Base-by-base conservation (phyloP, 2,113 vertebrate species). In the Aptenodytes forsteri region DNA sequence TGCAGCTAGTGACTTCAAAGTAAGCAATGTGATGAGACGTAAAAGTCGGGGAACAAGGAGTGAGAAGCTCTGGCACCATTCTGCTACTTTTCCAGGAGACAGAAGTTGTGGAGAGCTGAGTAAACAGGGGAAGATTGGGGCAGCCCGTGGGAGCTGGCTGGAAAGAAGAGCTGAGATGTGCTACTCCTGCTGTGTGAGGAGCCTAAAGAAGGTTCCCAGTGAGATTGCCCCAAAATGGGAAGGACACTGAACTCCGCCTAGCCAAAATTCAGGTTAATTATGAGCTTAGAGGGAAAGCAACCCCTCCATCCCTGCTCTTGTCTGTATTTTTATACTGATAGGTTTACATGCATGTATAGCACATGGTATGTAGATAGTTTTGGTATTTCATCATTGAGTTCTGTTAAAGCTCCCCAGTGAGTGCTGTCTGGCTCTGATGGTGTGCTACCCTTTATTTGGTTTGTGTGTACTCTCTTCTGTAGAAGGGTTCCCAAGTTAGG, bases 331-430 rank as follows among this genome's bases (percentile, higher is more conserved):
- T 79, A 0, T 67, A 5, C 9, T 27, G 30, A 16, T 29, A 47
- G 7, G 8, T 58, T 79, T 75, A 10, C 20, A 8, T 10, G 3
- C 15, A 4, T 72, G 23, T 29, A 5, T 27, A 62, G 32, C 22
- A 27, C 11, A 3, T 1, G 3, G 7, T 34, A 8, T 0, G 0
- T 67, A 18, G 16, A 13, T 55, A 79, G 38, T 30, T 58, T 46
- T 66, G 82, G 2, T 66, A 54, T 54, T 62, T 75, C 30, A 20
- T 59, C 0, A 0, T 0, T 29, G 64, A 75, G 26, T 72, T 86
- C 11, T 26, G 40, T 54, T 44, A 30, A 50, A 87, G 30, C 38
- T 83, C 13, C 13, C n/a, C 13, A 6, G 6, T 42, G 29, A 32
- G 7, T 18, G 9, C 32, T 38, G 11, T 17, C n/a, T 64, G 69